Base-by-base conservation (phyloP, 1,140 invertebrate species). In the Drosophila rufa region DNA sequence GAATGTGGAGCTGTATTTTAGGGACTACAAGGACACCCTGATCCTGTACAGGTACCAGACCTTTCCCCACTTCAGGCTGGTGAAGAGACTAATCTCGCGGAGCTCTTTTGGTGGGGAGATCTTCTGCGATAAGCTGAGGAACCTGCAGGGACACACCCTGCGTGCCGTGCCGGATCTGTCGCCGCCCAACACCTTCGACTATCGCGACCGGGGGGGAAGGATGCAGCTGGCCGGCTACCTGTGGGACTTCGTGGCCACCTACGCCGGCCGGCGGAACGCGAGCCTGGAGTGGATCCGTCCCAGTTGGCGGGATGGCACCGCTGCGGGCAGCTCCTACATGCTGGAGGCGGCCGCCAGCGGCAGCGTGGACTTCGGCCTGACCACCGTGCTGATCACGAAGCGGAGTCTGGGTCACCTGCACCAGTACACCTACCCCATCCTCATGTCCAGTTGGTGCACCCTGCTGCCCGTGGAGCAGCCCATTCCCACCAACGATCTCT, bases 381-480 rank as follows among this genome's bases (percentile, higher is more conserved):
- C 65, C 0, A 55, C 53, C 15, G n/a, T 27, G 1, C 25, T 67
- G 25, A 30, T 68, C 1, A 5, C 30, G 0, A 27, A 38, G 7
- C 36, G 30, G 9, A 25, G n/a, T 4, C 0, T 15, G 19, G 4
- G 15, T 15, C 25, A 19, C 14, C 17, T 38, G 17, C 25, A 30
- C 2, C 73, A 83, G 9, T 87, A 69, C 27, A 56, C 70, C 9
- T 87, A 75, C 30, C 83, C 83, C 1, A 12, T 87, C 0, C 14
- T 70, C 0, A 55, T 40, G 30, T 56, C 58, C 40, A 68, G 42
- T n/a, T 87, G 80, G 84, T 87, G 83, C 45, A 70, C 53, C 15
- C 71, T 87, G 73, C 25, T 87, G 57, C 83, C 83, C 0, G 19
- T 82, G 50, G 83, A 87, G 40, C 27, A 36, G 1, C 40, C 60